Percentiles rank a stretch among this genome's conserved stretches.
These are phyloP conservation scores for Ceyx margarethae DNA, from an alignment of 2,113 vertebrate genomes.

Conservation along the genomic window DNA sequence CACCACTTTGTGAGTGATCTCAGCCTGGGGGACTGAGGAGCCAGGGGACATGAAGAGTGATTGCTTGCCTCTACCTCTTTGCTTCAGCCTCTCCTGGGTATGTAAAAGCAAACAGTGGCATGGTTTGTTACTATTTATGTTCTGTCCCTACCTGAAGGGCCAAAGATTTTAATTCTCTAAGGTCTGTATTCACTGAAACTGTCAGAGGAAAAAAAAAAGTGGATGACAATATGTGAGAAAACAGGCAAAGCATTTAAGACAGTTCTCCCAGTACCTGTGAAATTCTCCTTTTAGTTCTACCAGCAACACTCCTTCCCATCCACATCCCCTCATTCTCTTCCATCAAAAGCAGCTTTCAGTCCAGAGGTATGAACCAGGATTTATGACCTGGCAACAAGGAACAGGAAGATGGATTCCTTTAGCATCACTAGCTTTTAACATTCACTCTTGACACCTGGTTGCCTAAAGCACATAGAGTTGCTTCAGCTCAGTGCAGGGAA, in stretches of 20 bases:
- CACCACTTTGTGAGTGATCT: not conserved
- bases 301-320: not conserved
- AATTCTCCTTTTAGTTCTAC: constrained; percentile 6
- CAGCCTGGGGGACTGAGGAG: not conserved
- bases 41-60: not conserved
- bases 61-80: not conserved
- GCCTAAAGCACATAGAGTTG: not conserved
- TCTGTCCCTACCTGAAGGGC: not conserved
- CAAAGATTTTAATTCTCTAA: not conserved
- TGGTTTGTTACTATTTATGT: not conserved
- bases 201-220: not conserved
- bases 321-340: not conserved
- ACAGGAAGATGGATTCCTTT: not conserved
- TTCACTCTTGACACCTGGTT: not conserved
- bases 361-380: not conserved
- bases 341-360: constrained; percentile 5
- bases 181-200: not conserved
- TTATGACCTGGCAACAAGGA: not conserved
- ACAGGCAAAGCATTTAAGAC: not conserved
- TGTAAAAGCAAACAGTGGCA: not conserved
- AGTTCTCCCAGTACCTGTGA: not conserved
- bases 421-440: not conserved
- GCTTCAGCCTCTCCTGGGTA: not conserved
- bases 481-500: not conserved
- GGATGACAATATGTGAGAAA: constrained; percentile 9